Evolutionary conservation across 2,113 vertebrate species (phyloP).

Genomic region (Aleadryas rufinucha): DNA sequence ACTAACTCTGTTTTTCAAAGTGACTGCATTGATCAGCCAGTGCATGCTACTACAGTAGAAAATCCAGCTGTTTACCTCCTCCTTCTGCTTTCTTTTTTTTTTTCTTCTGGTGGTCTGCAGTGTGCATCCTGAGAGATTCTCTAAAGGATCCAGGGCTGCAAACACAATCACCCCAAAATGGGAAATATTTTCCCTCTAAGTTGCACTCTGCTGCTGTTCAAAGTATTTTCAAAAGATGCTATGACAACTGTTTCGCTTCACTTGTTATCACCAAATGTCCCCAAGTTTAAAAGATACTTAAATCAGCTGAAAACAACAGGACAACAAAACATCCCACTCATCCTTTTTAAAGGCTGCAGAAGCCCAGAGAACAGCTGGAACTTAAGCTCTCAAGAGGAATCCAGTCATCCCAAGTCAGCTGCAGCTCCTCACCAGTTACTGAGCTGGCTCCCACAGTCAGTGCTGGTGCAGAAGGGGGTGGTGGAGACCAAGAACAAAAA

Average conservation of each 20-base stretch:
- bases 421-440: background rate
- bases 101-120: background rate
- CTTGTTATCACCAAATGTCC: background rate
- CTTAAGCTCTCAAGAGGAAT: background rate
- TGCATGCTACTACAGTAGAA: background rate
- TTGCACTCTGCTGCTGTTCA: background rate
- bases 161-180: background rate
- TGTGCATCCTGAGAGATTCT: background rate
- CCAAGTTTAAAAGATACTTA: background rate
- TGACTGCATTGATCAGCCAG: background rate
- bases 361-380: background rate
- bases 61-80: background rate
- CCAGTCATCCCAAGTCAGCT: background rate
- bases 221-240: background rate
- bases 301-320: background rate
- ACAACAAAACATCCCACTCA: background rate
- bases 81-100: background rate
- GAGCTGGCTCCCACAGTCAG: background rate
- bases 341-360: background rate
- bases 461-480: background rate
- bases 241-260: background rate
- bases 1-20: background rate
- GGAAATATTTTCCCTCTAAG: background rate
- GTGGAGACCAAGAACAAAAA: background rate
- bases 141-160: background rate